A percentile compares a stretch with the other conserved stretches of the same genome.
phyloP scores from a whole-genome alignment of 2,797 vertebrate genomes.

The Gadopsis bispinosus region DNA sequence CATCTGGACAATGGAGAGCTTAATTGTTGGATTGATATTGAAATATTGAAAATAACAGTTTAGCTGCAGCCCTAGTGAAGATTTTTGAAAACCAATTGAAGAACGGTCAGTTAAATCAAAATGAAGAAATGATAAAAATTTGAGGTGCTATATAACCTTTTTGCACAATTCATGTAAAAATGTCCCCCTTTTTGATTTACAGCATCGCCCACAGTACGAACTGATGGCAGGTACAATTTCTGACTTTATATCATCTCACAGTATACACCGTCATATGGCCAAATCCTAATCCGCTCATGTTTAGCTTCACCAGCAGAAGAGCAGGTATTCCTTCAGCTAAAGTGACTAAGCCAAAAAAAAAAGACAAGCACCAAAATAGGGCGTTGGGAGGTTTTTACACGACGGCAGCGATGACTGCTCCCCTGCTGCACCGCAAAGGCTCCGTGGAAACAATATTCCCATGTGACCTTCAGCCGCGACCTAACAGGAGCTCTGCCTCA shows the following conservation, averaged over 20 bases:
- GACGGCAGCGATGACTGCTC: slow-evolving; percentile 15
- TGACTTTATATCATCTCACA: not conserved
- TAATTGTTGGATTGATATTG: not conserved
- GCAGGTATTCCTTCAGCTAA: not conserved
- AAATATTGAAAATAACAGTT: not conserved
- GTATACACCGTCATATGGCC: not conserved
- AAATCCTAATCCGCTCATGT: slow-evolving; percentile 1
- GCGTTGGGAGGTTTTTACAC: slow-evolving; percentile 24
- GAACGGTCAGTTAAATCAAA: not conserved
- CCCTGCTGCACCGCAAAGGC: slow-evolving; percentile 28
- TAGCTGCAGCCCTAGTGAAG: not conserved
- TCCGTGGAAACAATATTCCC: slow-evolving; percentile 61
- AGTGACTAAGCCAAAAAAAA: not conserved
- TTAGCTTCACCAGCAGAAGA: not conserved
- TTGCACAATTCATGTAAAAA: not conserved
- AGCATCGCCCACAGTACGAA: not conserved
- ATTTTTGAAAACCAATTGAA: not conserved
- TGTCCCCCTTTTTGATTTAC: not conserved
- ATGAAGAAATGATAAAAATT: not conserved
- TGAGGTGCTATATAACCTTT: not conserved
- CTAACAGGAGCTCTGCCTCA: slow-evolving; percentile 43
- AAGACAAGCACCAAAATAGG: slow-evolving; percentile 1
- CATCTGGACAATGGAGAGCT: not conserved
- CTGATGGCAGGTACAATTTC: not conserved
- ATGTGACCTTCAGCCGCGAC: slow-evolving; percentile 73